Conservation (phyloP, 1,140 invertebrate genomes). For the Tetragnatha versicolor region DNA sequence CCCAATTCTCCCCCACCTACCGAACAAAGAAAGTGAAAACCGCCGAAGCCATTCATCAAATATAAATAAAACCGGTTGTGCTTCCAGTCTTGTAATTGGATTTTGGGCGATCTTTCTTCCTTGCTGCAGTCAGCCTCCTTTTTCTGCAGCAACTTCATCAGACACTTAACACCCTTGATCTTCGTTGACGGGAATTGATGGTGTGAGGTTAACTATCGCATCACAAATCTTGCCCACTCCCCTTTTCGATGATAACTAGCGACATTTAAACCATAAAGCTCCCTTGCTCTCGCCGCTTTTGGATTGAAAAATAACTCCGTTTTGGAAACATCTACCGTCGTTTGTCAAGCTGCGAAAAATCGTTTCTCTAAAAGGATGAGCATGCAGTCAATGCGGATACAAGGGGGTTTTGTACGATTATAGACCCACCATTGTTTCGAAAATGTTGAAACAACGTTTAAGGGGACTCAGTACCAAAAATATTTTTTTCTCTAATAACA, state of each 20-base stretch:
- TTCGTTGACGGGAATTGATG: constrained; percentile 35
- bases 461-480: too few species aligned
- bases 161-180: constrained; percentile 32
- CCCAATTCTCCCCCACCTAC: background rate
- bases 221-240: background rate
- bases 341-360: too few species aligned
- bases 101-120: constrained; percentile 25
- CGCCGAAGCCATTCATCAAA: background rate
- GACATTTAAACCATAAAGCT: constrained; percentile 4
- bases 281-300: too few species aligned
- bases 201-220: constrained; percentile 13
- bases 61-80: background rate
- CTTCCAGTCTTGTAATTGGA: constrained; percentile 20
- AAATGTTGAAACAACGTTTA: too few species aligned
- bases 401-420: too few species aligned
- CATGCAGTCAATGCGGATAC: too few species aligned
- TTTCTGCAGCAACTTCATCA: constrained; percentile 29
- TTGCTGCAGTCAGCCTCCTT: background rate
- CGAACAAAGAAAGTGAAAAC: background rate
- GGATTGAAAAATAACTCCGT: too few species aligned
- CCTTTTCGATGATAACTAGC: background rate
- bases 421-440: too few species aligned
- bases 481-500: too few species aligned
- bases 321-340: too few species aligned
- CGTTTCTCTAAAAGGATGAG: too few species aligned